Base-by-base conservation (phyloP, 2,888 invertebrate genomes). In the Amorpha juglandis region DNA sequence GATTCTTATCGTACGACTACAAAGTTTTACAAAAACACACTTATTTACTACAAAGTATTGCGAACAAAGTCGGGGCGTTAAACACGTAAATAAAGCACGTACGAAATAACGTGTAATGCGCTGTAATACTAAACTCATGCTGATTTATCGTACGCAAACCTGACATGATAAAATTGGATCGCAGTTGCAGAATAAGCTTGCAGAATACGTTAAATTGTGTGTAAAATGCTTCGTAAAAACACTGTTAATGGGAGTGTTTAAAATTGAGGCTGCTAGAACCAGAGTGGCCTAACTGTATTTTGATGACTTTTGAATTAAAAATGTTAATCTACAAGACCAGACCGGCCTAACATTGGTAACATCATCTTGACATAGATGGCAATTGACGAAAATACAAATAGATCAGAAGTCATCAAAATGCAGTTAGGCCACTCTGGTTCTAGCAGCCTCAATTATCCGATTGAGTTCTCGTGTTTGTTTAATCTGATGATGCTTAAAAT, bases 11-110 rank as follows among this genome's bases (percentile, higher is more conserved):
- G 3, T 45, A 9, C 45, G 14, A 45, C 12, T 6, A 45, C 45
- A 14, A 45, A 21, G 52, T 27, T 4, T 33, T 21, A 12, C 27
- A n/a, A 52, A 53, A 53, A 53, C 58, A 58, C 58, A 58, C 19
- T 38, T 38, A 58, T 58, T 38, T 19, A 35, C 6, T 0, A 0
- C 19, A 19, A 58, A 58, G 4, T 19, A 35, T n/a, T 7, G 38
- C 42, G 55, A 42, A 19, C 58, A 12, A 58, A 58, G 12, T 58
- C 19, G 42, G 11, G 42, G 42, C 42, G 1, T 19, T 19, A 58
- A 58, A 58, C 42, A 42, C 38, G 58, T 58, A 58, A 16, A 58
- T 58, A 58, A 58, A 58, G 42, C 58, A 58, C 58, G 58, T 58
- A 58, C 58, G 19, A 58, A 58, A 58, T 58, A 42, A 42, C 58